phyloP scores from a whole-genome alignment of 1,140 invertebrate genomes.

The Trinorchestia longiramus region DNA sequence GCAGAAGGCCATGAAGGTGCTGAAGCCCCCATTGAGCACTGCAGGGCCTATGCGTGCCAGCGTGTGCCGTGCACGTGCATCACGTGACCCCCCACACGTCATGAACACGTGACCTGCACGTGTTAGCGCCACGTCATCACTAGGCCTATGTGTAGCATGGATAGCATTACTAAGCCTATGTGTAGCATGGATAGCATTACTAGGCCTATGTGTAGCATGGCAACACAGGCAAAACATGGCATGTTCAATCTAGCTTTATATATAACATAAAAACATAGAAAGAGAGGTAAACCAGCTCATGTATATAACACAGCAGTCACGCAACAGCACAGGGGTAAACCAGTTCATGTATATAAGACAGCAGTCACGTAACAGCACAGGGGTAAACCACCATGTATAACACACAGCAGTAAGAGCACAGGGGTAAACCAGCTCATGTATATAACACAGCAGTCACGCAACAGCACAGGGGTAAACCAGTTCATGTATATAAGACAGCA shows the following conservation, averaged over 20 bases:
- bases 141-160: no score
- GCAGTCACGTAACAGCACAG: no score
- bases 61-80: constrained; percentile 77
- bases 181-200: no score
- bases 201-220: no score
- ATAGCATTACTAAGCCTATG: no score
- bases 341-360: no score
- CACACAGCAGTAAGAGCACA: background rate
- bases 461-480: background rate
- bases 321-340: background rate
- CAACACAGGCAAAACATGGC: no score
- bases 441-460: background rate
- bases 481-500: no score
- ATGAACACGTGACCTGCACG: constrained; percentile 78
- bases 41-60: constrained; percentile 83
- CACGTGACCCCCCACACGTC: constrained; percentile 74
- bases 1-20: constrained; percentile 82
- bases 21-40: constrained; percentile 84
- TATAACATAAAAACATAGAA: no score
- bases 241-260: no score
- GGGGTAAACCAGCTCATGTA: no score
- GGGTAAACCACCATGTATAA: no score
- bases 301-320: background rate
- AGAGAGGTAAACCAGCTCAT: background rate
- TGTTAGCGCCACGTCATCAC: background rate